Conservation (phyloP, 2,113 vertebrate species). For the Alouatta palliata region DNA sequence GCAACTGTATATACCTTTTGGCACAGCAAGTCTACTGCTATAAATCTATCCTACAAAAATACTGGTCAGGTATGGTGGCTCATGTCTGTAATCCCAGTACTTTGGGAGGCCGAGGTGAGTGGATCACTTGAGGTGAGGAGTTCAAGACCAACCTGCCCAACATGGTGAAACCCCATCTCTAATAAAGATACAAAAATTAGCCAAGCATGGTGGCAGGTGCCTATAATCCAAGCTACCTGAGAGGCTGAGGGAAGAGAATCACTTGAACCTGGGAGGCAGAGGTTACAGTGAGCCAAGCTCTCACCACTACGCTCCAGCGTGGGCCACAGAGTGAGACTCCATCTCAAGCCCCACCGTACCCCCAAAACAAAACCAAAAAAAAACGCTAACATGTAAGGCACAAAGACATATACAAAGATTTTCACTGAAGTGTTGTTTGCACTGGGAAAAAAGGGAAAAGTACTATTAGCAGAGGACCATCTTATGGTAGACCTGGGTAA, state of each 20-base stretch:
- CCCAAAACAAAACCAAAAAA: neutral
- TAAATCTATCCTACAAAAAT: constrained; percentile 16
- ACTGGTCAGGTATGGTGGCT: neutral
- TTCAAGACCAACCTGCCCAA: neutral
- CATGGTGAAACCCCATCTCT: neutral
- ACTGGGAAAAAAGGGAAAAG: neutral
- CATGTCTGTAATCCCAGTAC: neutral
- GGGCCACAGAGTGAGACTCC: neutral
- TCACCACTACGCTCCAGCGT: neutral
- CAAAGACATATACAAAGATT: neutral
- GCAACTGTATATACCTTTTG: neutral
- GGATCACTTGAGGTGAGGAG: neutral
- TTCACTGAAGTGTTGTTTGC: neutral
- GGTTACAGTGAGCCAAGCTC: neutral
- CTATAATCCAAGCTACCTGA: neutral
- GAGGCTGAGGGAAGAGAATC: neutral
- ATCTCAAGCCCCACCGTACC: neutral
- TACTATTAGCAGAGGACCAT: neutral
- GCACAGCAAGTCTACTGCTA: neutral
- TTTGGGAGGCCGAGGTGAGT: neutral
- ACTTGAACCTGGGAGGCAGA: neutral
- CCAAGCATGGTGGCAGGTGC: neutral
- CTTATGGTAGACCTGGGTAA: neutral
- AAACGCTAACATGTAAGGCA: neutral
- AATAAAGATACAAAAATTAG: neutral